These are phyloP conservation scores for Macroglossus sobrinus DNA, from an alignment of 2,113 vertebrate genomes.

Conservation along the genomic window DNA sequence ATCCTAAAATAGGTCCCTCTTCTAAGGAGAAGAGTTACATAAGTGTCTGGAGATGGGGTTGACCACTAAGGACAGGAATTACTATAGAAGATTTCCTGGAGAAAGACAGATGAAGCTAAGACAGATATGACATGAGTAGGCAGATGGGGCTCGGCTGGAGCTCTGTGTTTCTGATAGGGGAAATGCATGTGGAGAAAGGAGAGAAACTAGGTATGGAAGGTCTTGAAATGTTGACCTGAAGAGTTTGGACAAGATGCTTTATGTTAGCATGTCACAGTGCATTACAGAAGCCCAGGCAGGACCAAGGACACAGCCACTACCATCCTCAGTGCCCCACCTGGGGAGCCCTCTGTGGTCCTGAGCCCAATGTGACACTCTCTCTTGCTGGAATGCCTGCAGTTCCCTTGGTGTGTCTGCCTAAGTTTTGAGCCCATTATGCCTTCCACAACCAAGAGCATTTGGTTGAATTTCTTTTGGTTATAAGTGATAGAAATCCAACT, in stretches of 20 bases:
- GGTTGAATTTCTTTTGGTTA: background rate
- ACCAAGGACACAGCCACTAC: background rate
- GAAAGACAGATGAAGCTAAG: background rate
- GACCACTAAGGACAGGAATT: background rate
- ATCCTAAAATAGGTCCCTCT: background rate
- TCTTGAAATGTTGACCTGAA: background rate
- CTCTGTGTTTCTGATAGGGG: background rate
- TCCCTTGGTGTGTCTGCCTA: background rate
- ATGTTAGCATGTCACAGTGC: background rate
- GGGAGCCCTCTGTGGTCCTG: background rate
- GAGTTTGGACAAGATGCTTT: background rate
- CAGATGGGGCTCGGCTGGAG: background rate
- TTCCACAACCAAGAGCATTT: background rate
- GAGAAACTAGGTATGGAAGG: background rate
- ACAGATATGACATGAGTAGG: background rate
- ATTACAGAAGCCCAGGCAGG: background rate
- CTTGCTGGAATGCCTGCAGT: background rate
- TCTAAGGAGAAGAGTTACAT: background rate
- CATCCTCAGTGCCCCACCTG: background rate
- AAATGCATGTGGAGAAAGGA: background rate
- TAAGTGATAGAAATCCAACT: background rate
- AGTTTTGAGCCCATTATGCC: background rate
- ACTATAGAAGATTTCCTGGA: background rate
- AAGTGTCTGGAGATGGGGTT: background rate
- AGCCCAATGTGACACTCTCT: background rate